Evolutionary conservation across 2,797 vertebrate genomes (phyloP).

Genomic region (Mionectes olivaceus): DNA sequence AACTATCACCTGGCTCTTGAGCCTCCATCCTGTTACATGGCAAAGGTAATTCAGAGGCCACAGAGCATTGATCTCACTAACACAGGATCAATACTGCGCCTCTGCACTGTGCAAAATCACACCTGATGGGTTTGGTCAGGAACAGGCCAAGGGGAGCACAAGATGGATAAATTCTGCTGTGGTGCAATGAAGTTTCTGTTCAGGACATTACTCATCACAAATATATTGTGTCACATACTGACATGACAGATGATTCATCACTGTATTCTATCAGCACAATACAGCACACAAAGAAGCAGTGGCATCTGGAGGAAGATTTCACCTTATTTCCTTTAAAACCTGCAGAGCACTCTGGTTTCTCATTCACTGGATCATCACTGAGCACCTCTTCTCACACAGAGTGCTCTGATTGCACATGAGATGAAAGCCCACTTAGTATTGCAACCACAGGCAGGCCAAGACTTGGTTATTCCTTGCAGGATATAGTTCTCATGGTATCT

Average conservation of each 20-base stretch:
- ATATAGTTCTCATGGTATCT: background rate
- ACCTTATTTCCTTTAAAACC: slow-evolving; percentile 2
- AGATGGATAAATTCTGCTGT: background rate
- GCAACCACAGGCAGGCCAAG: background rate
- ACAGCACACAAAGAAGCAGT: background rate
- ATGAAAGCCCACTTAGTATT: background rate
- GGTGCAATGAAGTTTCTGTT: background rate
- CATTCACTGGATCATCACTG: background rate
- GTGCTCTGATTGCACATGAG: background rate
- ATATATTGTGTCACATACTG: background rate
- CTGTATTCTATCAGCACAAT: background rate
- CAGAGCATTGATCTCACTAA: background rate
- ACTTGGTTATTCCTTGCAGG: background rate
- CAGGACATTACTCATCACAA: background rate
- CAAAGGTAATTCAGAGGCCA: background rate
- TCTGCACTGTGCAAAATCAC: background rate
- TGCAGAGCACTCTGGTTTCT: background rate
- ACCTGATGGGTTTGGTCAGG: background rate
- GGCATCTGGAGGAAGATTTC: background rate
- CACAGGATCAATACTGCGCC: background rate
- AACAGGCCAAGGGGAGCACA: background rate
- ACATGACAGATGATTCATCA: background rate
- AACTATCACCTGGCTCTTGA: background rate
- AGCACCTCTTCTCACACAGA: background rate
- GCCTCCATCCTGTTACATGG: background rate